Percentiles rank a stretch among this genome's conserved stretches.
Conservation (phyloP, 1,140 invertebrate genomes). For the Druon quercuslanigerum region DNA sequence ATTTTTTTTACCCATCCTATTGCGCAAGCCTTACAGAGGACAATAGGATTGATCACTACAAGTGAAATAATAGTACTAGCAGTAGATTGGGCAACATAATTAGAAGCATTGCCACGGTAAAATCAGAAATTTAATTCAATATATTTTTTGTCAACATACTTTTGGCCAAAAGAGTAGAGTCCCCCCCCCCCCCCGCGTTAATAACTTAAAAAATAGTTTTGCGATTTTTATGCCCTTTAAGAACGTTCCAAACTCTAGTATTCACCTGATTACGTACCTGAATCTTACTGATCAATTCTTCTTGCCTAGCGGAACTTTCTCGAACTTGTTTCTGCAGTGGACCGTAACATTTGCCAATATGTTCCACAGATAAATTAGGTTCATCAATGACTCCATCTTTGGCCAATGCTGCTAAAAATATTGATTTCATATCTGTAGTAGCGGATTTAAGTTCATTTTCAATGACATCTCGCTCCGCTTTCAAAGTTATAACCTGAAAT, state of each 20-base stretch:
- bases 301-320: constrained; percentile 87
- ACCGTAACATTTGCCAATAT: constrained; percentile 86
- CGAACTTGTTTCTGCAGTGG: constrained; percentile 88
- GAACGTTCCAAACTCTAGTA: not conserved
- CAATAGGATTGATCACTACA: no score
- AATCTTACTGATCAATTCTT: constrained; percentile 85
- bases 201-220: no score
- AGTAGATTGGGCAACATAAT: no score
- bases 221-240: not conserved
- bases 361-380: constrained; percentile 84
- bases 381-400: constrained; percentile 93
- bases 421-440: constrained; percentile 89
- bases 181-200: no score
- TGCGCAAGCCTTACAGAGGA: no score
- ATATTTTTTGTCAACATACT: no score
- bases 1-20: no score
- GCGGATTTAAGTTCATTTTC: constrained; percentile 91
- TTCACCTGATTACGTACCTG: constrained; percentile 75
- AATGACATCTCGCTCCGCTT: constrained; percentile 91
- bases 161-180: no score
- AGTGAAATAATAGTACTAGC: no score
- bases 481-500: constrained; percentile 87
- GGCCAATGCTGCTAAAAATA: constrained; percentile 87
- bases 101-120: no score
- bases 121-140: no score